phyloP scores from a whole-genome alignment of 1,140 invertebrate genomes.

The Andricus grossulariae region DNA sequence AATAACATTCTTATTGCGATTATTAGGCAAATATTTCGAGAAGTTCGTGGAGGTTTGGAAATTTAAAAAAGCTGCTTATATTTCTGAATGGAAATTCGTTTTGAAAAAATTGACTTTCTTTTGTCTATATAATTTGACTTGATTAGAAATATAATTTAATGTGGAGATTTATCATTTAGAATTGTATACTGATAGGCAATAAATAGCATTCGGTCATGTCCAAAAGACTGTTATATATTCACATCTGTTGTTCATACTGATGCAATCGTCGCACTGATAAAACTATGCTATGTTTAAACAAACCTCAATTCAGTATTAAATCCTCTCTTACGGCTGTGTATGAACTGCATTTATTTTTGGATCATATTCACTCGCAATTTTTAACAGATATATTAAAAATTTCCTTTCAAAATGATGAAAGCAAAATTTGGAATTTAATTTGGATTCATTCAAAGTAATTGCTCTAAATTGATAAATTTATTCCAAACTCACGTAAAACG shows the following conservation, averaged over 20 bases:
- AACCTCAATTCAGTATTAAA: conserved; percentile 19
- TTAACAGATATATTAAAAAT: neutral
- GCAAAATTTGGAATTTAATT: neutral
- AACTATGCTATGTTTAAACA: conserved; percentile 11
- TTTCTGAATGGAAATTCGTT: too few relatives aligned
- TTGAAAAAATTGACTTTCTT: too few relatives aligned
- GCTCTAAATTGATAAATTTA: conserved; percentile 6
- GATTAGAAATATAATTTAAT: too few relatives aligned
- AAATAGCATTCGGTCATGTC: neutral
- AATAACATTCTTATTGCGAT: too few relatives aligned
- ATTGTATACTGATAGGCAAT: neutral
- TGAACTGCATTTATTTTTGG: conserved; percentile 13
- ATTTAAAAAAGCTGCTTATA: too few relatives aligned
- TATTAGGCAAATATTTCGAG: too few relatives aligned
- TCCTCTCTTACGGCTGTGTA: neutral
- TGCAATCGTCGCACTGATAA: conserved; percentile 18
- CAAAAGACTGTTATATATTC: conserved; percentile 10
- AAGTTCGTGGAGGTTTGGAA: too few relatives aligned
- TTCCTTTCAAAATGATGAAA: neutral
- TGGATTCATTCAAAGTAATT: neutral
- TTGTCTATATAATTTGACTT: too few relatives aligned
- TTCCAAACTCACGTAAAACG: conserved; percentile 3
- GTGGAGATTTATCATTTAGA: neutral
- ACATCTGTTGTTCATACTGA: conserved; percentile 7
- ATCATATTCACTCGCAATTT: conserved; percentile 6